Conservation (phyloP, 2,888 invertebrate species). For the Drosophila bunnanda region DNA sequence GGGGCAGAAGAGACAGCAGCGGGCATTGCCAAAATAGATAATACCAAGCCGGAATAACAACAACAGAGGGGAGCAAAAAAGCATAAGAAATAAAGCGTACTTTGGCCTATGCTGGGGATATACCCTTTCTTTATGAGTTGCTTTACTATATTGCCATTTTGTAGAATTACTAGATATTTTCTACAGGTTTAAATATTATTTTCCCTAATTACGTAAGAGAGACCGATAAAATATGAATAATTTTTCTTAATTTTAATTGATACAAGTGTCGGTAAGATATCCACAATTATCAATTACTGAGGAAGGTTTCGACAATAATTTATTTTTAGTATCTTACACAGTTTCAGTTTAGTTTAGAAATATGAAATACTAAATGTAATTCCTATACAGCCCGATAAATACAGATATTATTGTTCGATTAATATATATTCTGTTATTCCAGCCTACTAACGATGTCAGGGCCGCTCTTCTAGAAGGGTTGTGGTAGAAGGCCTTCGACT, state of each 20-base stretch:
- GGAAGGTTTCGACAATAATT: too few species aligned
- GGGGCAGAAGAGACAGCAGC: background rate
- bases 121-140: background rate
- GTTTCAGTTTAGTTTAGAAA: background rate
- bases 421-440: background rate
- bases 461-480: conserved; percentile 13
- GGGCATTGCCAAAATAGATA: conserved; percentile 39
- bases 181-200: background rate
- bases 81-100: background rate
- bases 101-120: background rate
- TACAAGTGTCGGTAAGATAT: too few species aligned
- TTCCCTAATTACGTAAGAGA: too few species aligned
- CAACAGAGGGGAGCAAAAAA: background rate
- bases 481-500: conserved; percentile 7
- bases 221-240: too few species aligned
- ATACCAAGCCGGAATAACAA: conserved; percentile 21
- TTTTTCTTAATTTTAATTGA: too few species aligned
- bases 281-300: too few species aligned
- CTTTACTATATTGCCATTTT: background rate
- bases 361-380: background rate
- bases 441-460: conserved; percentile 14
- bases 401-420: background rate
- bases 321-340: too few species aligned
- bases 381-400: background rate
- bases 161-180: background rate